Percentiles rank a stretch among this genome's conserved stretches.
These are phyloP conservation scores for Apoda limacodes DNA, from an alignment of 2,888 invertebrate species.

Conservation along the genomic window DNA sequence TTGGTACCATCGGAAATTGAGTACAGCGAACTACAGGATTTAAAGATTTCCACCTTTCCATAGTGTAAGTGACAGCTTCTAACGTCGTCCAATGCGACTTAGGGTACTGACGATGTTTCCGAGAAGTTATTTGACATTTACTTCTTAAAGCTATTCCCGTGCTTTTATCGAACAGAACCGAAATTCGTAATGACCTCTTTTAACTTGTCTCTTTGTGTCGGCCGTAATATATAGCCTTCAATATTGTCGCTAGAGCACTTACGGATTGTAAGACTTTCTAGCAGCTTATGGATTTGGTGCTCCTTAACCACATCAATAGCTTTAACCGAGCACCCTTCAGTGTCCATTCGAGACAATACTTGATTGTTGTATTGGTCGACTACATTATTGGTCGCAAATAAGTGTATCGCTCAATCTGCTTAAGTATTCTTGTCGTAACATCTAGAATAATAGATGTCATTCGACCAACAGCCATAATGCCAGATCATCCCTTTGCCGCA, in stretches of 20 bases:
- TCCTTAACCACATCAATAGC: too few relatives aligned
- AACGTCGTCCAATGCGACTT: slow-evolving; percentile 5
- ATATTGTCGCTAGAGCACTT: slow-evolving; percentile 6
- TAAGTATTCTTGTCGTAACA: too few relatives aligned
- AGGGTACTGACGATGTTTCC: too few relatives aligned
- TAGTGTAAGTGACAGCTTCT: too few relatives aligned
- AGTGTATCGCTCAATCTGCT: slow-evolving; percentile 9
- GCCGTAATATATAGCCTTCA: slow-evolving; percentile 7
- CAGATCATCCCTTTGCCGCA: slow-evolving; percentile 14
- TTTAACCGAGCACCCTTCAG: slow-evolving; percentile 5
- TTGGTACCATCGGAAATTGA: too few relatives aligned
- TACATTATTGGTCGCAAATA: slow-evolving; percentile 10
- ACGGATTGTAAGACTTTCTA: too few relatives aligned
- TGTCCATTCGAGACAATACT: slow-evolving; percentile 5
- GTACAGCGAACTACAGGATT: too few relatives aligned
- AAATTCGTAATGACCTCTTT: slow-evolving; percentile 6
- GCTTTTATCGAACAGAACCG: slow-evolving; percentile 5
- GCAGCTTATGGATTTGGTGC: too few relatives aligned
- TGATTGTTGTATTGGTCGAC: slow-evolving; percentile 9
- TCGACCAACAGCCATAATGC: slow-evolving; percentile 11
- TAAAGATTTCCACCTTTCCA: too few relatives aligned
- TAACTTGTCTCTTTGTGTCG: slow-evolving; percentile 5
- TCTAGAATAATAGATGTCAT: slow-evolving; percentile 12
- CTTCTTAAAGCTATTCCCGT: slow-evolving; percentile 6
- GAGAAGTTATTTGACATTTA: slow-evolving; percentile 2